These are phyloP conservation scores for Galerucella pusilla DNA, from an alignment of 2,888 invertebrate genomes.

Conservation along the genomic window DNA sequence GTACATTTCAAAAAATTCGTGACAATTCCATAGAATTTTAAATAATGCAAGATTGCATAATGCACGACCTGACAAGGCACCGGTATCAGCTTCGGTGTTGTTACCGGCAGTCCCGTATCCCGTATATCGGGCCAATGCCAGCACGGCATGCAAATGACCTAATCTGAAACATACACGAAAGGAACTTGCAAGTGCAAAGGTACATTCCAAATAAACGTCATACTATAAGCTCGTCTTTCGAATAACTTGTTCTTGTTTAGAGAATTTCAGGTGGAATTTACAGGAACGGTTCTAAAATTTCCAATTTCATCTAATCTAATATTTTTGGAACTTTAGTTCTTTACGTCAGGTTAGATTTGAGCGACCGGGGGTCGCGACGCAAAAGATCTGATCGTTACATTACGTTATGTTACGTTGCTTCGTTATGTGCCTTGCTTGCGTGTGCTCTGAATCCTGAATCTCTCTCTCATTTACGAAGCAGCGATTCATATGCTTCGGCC, in stretches of 20 bases:
- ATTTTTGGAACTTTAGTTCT: no score
- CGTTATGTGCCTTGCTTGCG: no score
- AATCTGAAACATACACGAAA: conserved; percentile 5
- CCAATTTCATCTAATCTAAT: neutral
- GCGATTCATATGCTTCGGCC: no score
- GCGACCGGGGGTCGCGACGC: no score
- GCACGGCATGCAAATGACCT: conserved; percentile 31
- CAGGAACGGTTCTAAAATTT: neutral
- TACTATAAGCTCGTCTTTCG: conserved; percentile 17
- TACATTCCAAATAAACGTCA: conserved; percentile 53
- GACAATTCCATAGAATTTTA: conserved; percentile 51
- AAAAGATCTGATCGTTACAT: no score
- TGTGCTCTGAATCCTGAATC: no score
- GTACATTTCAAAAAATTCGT: conserved; percentile 22
- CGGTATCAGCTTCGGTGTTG: conserved; percentile 21
- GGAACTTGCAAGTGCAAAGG: conserved; percentile 47
- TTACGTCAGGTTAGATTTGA: no score
- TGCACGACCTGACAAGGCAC: conserved; percentile 45
- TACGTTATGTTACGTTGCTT: no score
- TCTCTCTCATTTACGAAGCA: no score
- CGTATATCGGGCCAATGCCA: conserved; percentile 12
- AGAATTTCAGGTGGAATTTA: neutral
- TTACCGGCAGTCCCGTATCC: conserved; percentile 19
- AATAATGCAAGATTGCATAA: conserved; percentile 53
- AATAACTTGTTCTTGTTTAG: conserved; percentile 1